A percentile compares a stretch with the other conserved stretches of the same genome.
Conservation (phyloP, 2,113 vertebrate species). For the Gopherus evgoodei region DNA sequence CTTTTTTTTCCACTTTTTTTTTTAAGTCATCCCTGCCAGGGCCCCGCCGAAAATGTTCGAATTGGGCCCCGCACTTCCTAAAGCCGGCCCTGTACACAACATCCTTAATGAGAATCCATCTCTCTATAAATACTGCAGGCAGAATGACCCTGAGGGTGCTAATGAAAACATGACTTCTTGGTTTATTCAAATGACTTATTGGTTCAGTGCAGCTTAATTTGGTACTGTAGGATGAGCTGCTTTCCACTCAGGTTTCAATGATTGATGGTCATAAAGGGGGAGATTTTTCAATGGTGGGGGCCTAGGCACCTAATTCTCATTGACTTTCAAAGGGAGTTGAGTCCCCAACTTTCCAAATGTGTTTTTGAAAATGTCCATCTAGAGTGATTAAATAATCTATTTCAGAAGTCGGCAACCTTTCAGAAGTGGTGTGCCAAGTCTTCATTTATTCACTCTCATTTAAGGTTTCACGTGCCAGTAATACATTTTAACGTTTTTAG, state of each 20-base stretch:
- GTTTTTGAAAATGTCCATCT: background rate
- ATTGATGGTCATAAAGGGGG: background rate
- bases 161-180: background rate
- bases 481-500: too few relatives aligned
- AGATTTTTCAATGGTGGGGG: background rate
- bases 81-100: background rate
- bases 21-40: too few relatives aligned
- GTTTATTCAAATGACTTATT: background rate
- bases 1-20: too few relatives aligned
- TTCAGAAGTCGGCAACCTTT: too few relatives aligned
- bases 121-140: background rate
- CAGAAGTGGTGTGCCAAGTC: too few relatives aligned
- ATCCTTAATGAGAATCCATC: background rate
- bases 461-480: too few relatives aligned
- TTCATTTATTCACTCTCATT: too few relatives aligned
- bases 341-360: background rate
- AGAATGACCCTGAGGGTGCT: background rate
- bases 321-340: background rate
- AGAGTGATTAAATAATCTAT: background rate
- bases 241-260: background rate
- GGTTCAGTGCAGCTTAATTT: background rate
- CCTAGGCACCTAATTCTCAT: background rate
- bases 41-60: too few relatives aligned
- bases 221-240: background rate
- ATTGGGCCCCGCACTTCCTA: too few relatives aligned